Conservation (phyloP, 2,113 vertebrate genomes). For the Anas platyrhynchos region DNA sequence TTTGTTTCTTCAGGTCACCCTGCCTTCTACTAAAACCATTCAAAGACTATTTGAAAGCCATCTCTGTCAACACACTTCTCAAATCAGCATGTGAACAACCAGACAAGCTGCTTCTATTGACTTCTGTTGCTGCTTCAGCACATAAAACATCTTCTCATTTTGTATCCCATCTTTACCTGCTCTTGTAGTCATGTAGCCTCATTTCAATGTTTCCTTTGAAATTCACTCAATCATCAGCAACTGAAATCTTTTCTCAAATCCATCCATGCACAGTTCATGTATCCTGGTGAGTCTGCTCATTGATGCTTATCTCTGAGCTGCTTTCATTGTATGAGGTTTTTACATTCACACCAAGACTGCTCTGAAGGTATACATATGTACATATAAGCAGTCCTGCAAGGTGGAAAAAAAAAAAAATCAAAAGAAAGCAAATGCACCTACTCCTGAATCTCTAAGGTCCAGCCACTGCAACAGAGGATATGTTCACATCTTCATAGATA, state of each 20-base stretch:
- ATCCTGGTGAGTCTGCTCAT: conserved; percentile 36
- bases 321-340: conserved; percentile 49
- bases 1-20: neutral
- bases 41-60: conserved; percentile 56
- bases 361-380: conserved; percentile 7
- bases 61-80: conserved; percentile 57
- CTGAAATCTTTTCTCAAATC: conserved; percentile 58
- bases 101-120: conserved; percentile 60
- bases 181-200: neutral
- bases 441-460: neutral
- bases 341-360: conserved; percentile 33
- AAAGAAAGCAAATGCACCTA: neutral
- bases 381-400: neutral
- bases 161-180: conserved; percentile 26
- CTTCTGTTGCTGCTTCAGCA: conserved; percentile 59
- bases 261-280: conserved; percentile 26
- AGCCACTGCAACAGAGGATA: neutral
- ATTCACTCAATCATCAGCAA: conserved; percentile 43
- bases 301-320: neutral
- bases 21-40: conserved; percentile 20
- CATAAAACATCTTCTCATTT: conserved; percentile 55
- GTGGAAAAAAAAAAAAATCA: neutral
- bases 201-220: conserved; percentile 64
- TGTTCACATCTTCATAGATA: neutral
- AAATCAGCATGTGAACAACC: conserved; percentile 43